Percentiles rank a stretch among this genome's conserved stretches.
phyloP scores from a whole-genome alignment of 1,140 invertebrate species.

The Episyrphus balteatus region DNA sequence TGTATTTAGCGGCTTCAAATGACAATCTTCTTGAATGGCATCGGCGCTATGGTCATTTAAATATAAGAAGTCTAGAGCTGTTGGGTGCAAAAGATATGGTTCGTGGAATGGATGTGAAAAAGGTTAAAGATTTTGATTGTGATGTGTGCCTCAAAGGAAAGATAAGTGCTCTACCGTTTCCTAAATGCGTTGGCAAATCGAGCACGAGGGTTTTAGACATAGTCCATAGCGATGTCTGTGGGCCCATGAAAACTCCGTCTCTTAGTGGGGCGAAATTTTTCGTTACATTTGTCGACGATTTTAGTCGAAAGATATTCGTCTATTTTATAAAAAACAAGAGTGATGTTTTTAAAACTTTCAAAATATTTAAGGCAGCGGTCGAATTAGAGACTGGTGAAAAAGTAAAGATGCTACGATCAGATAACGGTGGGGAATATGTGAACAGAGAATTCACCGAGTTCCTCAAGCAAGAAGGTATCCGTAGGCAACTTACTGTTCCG shows the following conservation, averaged over 20 bases:
- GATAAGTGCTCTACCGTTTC: slow-evolving; percentile 1
- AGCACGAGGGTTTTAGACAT: slow-evolving; percentile 22
- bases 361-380: slow-evolving; percentile 16
- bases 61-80: slow-evolving; percentile 1
- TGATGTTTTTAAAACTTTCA: slow-evolving; percentile 20
- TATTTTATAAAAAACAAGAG: slow-evolving; percentile 24
- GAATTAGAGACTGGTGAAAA: slow-evolving; percentile 19
- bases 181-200: slow-evolving; percentile 4
- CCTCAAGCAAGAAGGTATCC: neutral
- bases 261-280: slow-evolving; percentile 15
- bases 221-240: slow-evolving; percentile 35
- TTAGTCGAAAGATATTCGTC: slow-evolving; percentile 13
- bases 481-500: slow-evolving; percentile 7
- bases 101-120: neutral
- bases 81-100: slow-evolving; percentile 3
- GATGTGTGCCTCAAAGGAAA: neutral
- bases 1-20: neutral
- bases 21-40: neutral
- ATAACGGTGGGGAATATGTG: slow-evolving; percentile 5
- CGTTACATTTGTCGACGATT: slow-evolving; percentile 28
- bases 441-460: neutral
- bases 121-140: too few species aligned
- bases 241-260: slow-evolving; percentile 23
- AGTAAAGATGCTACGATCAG: slow-evolving; percentile 11
- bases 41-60: slow-evolving; percentile 3